Base-by-base conservation (phyloP, 1,140 invertebrate species). In the Plodia interpunctella region DNA sequence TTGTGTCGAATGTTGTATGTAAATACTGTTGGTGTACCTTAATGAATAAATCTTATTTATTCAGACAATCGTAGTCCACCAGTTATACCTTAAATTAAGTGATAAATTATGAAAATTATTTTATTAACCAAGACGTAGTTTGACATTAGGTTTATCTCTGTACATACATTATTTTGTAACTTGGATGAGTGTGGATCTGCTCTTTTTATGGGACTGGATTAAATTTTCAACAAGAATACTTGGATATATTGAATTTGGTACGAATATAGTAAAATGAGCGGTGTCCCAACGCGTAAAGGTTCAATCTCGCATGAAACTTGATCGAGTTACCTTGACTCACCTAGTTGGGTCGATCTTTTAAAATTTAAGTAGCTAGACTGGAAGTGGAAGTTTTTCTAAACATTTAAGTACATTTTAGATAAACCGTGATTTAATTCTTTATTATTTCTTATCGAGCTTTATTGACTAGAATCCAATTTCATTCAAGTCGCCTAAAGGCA, bases 171-270 rank as follows among this genome's bases (percentile, higher is more conserved):
- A 17, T 44, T 44, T 44, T 44, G 15, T 44, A 44, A n/a, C 0
- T n/a, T 2, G 38, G 38, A 44, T 44, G 38, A 44, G 38, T 44
- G 38, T 44, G 38, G 38, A 44, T 44, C 38, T 44, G 38, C 38
- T 44, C 38, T 44, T 44, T 44, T 44, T 44, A 44, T 44, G 38
- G 38, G 38, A 44, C 38, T 44, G 38, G 38, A 44, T 44, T 44
- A 44, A 44, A 44, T 44, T 44, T 44, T 44, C 38, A 44, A 44
- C 38, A 44, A 44, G 38, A 44, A 44, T 44, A 44, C 38, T 44
- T 44, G 38, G 38, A 44, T 44, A 44, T 44, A 44, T 44, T 44
- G 38, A 44, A 44, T 44, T 44, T 44, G 38, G 38, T 44, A 10
- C 3, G 38, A 2, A 44, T 15, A 44, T 15, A 44, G 13, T 13